A percentile compares a stretch with the other conserved stretches of the same genome.
Conservation (phyloP, 2,113 vertebrate species). For the Tragelaphus scriptus region DNA sequence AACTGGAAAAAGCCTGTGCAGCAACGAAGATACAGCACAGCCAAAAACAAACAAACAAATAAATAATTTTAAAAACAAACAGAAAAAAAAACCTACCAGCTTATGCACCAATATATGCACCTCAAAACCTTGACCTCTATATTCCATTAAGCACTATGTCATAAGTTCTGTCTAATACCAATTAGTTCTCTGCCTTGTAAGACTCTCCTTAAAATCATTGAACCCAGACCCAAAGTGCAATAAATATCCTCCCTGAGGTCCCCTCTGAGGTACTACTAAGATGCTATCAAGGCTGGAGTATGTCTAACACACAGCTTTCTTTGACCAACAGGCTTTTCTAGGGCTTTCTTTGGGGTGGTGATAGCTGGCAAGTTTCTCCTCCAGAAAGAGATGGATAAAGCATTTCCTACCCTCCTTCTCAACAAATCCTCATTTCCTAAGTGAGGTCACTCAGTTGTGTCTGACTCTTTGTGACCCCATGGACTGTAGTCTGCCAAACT, state of each 20-base stretch:
- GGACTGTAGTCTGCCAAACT: no score
- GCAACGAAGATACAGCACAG: neutral
- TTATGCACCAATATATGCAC: neutral
- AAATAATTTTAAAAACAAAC: neutral
- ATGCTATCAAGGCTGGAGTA: neutral
- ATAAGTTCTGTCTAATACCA: neutral
- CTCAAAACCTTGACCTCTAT: neutral
- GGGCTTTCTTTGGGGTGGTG: neutral
- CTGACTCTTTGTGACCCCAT: no score
- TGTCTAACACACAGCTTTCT: neutral
- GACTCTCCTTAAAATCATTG: neutral
- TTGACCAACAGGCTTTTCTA: neutral
- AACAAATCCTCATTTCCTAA: neutral
- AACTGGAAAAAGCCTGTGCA: neutral
- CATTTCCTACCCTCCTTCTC: neutral
- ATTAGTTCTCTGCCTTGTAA: neutral
- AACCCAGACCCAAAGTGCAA: neutral
- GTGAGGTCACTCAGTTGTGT: no score
- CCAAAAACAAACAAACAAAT: neutral
- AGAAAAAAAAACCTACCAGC: neutral
- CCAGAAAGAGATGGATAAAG: neutral
- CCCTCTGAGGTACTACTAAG: neutral
- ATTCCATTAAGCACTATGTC: neutral
- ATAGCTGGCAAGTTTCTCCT: neutral
- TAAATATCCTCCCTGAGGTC: neutral